phyloP scores from a whole-genome alignment of 1,140 invertebrate species.

The Aricia agestis region DNA sequence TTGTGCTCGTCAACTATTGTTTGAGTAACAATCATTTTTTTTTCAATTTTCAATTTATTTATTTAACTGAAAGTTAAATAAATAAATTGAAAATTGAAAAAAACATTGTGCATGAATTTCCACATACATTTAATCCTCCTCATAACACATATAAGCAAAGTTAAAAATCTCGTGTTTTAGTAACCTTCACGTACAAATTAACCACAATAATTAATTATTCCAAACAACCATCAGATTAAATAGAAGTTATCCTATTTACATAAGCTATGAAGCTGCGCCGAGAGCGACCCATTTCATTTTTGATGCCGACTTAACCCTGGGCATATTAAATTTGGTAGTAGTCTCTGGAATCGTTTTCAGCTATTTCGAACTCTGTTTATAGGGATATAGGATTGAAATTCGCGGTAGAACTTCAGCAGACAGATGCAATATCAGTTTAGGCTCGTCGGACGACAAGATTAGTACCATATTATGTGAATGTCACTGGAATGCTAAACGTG shows the following conservation, averaged over 20 bases:
- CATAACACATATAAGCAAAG: too few relatives aligned
- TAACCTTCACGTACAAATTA: too few relatives aligned
- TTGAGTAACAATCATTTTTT: too few relatives aligned
- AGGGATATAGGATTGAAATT: not conserved
- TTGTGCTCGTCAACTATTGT: too few relatives aligned
- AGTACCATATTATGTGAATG: not conserved
- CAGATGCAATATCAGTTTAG: constrained; percentile 1
- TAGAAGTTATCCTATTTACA: not conserved
- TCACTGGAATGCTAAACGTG: not conserved
- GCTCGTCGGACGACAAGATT: not conserved
- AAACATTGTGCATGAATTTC: too few relatives aligned
- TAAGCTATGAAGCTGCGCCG: not conserved
- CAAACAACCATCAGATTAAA: not conserved
- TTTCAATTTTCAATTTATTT: too few relatives aligned
- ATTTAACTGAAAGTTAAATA: too few relatives aligned
- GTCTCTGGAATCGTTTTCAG: not conserved
- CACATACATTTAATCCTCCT: too few relatives aligned
- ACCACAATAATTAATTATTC: not conserved
- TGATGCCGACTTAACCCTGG: not conserved
- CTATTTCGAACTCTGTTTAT: not conserved
- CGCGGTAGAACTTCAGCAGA: not conserved
- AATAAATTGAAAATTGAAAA: too few relatives aligned
- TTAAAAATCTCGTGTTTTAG: too few relatives aligned
- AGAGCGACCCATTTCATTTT: not conserved
- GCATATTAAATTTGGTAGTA: not conserved